Percentiles rank a stretch among this genome's conserved stretches.
These are phyloP conservation scores for Sebastes diaconus DNA, from an alignment of 2,797 vertebrate species.

Conservation along the genomic window DNA sequence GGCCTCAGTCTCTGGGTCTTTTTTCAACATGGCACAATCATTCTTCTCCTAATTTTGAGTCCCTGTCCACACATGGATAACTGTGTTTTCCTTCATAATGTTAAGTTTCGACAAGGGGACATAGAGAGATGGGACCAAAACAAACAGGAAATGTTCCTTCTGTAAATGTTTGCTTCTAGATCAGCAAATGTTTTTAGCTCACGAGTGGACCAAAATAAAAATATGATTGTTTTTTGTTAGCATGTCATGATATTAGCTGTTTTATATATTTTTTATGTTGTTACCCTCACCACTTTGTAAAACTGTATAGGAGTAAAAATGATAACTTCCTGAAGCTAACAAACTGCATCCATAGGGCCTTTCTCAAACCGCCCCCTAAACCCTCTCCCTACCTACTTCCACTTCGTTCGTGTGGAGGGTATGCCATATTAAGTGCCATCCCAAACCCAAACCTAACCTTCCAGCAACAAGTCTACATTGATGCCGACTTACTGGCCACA, in stretches of 20 bases:
- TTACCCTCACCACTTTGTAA: constrained; percentile 9
- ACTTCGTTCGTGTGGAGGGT: too few relatives aligned
- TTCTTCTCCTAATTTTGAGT: not conserved
- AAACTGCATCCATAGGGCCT: not conserved
- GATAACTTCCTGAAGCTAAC: not conserved
- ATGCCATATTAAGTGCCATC: too few relatives aligned
- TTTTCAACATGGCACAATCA: not conserved
- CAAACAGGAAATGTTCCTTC: not conserved
- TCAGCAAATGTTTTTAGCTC: not conserved
- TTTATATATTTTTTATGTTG: constrained; percentile 24
- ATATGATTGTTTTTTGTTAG: not conserved
- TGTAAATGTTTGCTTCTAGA: not conserved
- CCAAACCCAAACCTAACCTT: too few relatives aligned
- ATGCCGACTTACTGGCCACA: too few relatives aligned
- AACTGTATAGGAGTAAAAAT: constrained; percentile 21
- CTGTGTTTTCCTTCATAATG: not conserved
- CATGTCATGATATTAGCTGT: not conserved
- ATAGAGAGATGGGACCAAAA: constrained; percentile 12
- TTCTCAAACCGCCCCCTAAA: too few relatives aligned
- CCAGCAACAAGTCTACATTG: too few relatives aligned
- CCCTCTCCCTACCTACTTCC: too few relatives aligned
- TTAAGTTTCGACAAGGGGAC: not conserved
- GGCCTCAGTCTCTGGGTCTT: too few relatives aligned
- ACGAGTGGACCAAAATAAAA: not conserved
- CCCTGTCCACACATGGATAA: not conserved